phyloP scores from a whole-genome alignment of 2,113 vertebrate species.

The Candoia aspera region DNA sequence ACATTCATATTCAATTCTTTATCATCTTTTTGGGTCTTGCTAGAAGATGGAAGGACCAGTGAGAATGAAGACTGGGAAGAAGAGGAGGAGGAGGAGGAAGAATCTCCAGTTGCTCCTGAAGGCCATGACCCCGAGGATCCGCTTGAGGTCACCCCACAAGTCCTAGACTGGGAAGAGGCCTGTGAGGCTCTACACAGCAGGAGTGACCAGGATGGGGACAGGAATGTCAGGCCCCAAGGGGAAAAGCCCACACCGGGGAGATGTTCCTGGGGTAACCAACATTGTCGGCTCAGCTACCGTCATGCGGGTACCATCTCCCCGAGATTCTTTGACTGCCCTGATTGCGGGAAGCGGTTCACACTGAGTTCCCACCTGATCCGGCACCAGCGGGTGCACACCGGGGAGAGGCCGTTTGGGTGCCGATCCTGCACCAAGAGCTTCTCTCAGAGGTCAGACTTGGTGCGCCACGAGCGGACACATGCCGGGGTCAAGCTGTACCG shows the following conservation, averaged over 20 bases:
- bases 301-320: background rate
- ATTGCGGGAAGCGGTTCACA: constrained; percentile 65
- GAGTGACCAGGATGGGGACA: background rate
- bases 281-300: constrained; percentile 12
- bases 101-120: fast-evolving
- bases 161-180: constrained; percentile 37
- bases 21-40: background rate
- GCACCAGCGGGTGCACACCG: constrained; percentile 69
- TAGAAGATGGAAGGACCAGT: background rate
- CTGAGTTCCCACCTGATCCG: constrained; percentile 71
- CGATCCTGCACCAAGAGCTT: constrained; percentile 66
- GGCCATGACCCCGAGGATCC: background rate
- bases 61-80: constrained; percentile 31
- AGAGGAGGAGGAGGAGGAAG: background rate
- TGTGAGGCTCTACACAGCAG: constrained; percentile 39
- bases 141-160: background rate
- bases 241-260: constrained; percentile 14
- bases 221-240: background rate
- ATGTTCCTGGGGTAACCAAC: constrained; percentile 3
- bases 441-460: constrained; percentile 67
- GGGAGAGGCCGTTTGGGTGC: constrained; percentile 67
- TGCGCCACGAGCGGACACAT: constrained; percentile 41
- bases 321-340: constrained; percentile 58
- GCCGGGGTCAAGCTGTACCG: constrained; percentile 55
- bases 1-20: background rate